A percentile compares a stretch with the other conserved stretches of the same genome.
These are phyloP conservation scores for Drosophila fulvimacula DNA, from an alignment of 2,888 invertebrate genomes.

Conservation along the genomic window DNA sequence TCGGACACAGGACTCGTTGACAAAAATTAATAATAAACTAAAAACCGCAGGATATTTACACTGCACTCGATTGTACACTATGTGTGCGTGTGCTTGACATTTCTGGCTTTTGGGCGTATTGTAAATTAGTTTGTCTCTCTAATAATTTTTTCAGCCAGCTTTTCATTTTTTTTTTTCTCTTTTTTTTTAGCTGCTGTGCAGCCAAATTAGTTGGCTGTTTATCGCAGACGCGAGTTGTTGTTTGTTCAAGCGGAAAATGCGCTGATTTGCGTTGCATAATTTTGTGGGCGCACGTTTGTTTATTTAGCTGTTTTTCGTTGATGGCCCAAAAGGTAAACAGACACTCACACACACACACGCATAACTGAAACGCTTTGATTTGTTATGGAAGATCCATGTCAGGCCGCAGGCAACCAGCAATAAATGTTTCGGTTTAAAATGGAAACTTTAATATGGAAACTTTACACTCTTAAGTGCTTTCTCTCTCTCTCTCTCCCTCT, in stretches of 20 bases:
- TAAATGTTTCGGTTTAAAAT: slow-evolving; percentile 30
- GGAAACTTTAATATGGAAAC: slow-evolving; percentile 20
- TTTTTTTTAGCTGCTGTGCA: slow-evolving; percentile 13
- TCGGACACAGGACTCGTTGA: slow-evolving; percentile 46
- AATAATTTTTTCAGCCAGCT: slow-evolving; percentile 20
- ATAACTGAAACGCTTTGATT: slow-evolving; percentile 28
- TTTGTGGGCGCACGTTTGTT: slow-evolving; percentile 45
- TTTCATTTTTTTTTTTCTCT: slow-evolving; percentile 4
- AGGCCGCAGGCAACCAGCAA: slow-evolving; percentile 15
- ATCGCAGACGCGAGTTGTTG: slow-evolving; percentile 46
- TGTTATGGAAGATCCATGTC: slow-evolving; percentile 42
- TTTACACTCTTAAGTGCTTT: neutral
- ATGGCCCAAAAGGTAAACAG: slow-evolving; percentile 38
- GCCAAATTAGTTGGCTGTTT: slow-evolving; percentile 67
- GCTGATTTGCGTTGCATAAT: slow-evolving; percentile 70
- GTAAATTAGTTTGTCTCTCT: slow-evolving; percentile 65
- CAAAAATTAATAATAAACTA: slow-evolving; percentile 81
- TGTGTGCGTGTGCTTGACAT: slow-evolving; percentile 31
- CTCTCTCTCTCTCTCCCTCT: too few species aligned
- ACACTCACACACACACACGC: slow-evolving; percentile 7
- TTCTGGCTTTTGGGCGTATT: slow-evolving; percentile 45
- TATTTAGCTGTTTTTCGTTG: slow-evolving; percentile 48
- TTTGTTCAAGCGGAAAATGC: slow-evolving; percentile 68
- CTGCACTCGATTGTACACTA: slow-evolving; percentile 62
- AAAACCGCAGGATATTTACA: slow-evolving; percentile 79